Conservation (phyloP, 2,797 vertebrate species). For the Tragelaphus eurycerus region DNA sequence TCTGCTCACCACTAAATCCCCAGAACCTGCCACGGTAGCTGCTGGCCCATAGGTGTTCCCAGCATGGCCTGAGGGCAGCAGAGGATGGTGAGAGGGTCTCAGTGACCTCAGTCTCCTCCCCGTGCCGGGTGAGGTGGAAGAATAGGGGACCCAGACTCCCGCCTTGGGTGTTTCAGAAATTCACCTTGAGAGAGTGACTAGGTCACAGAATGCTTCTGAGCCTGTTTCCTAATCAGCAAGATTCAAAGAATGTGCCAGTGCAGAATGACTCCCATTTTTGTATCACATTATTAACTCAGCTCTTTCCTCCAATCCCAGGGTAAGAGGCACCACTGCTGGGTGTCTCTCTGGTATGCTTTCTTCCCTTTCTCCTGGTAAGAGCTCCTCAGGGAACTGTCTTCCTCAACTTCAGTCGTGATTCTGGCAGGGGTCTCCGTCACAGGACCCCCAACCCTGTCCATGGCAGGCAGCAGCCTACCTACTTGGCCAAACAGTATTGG, state of each 20-base stretch:
- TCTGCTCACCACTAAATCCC: neutral
- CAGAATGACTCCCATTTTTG: neutral
- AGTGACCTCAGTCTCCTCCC: neutral
- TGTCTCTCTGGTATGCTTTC: neutral
- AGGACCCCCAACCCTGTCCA: neutral
- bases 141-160: neutral
- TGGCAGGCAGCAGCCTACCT: neutral
- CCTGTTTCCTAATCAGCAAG: neutral
- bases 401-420: neutral
- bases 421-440: neutral
- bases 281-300: neutral
- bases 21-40: neutral
- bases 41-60: neutral
- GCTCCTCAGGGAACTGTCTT: neutral
- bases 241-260: neutral
- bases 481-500: neutral
- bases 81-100: neutral
- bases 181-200: neutral
- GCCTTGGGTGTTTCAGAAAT: neutral
- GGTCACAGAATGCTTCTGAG: neutral
- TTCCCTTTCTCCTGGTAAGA: neutral
- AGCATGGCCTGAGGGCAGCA: neutral
- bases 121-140: accelerated
- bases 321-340: neutral
- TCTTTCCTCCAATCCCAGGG: neutral